Evolutionary conservation across 2,113 vertebrate species (phyloP).

Genomic region (Colistium nudipinnis): DNA sequence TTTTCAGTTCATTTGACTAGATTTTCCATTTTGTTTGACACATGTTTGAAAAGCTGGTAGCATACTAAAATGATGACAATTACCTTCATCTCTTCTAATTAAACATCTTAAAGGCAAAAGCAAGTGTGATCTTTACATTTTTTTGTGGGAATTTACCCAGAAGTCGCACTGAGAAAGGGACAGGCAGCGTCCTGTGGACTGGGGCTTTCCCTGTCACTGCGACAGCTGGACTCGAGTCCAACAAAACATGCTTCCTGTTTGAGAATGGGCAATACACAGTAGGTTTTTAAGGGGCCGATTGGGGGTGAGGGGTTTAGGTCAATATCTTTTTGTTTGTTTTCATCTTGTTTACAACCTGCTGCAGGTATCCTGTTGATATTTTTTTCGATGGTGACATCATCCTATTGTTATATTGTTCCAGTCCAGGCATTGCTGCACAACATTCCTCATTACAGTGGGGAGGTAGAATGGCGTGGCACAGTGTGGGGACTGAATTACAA

Average conservation of each 20-base stretch:
- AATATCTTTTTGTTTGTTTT: conserved; percentile 48
- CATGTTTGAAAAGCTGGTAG: background rate
- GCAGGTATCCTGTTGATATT: conserved; percentile 71
- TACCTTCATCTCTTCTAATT: conserved; percentile 12
- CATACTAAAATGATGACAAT: conserved; percentile 16
- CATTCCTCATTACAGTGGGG: conserved; percentile 6
- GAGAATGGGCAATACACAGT: conserved; percentile 49
- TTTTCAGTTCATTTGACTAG: background rate
- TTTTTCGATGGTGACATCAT: conserved; percentile 68
- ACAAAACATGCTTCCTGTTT: conserved; percentile 75
- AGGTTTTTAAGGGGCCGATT: conserved; percentile 42
- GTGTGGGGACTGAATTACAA: background rate
- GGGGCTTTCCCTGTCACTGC: conserved; percentile 64
- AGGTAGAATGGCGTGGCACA: background rate
- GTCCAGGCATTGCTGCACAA: conserved; percentile 26
- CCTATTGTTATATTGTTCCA: conserved; percentile 72
- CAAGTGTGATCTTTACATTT: background rate
- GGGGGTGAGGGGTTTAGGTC: background rate
- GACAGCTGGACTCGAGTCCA: conserved; percentile 67
- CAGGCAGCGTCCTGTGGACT: conserved; percentile 40
- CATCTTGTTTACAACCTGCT: conserved; percentile 63
- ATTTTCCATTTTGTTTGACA: background rate
- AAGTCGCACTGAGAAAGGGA: conserved; percentile 16
- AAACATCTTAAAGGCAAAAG: background rate
- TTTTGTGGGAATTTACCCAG: conserved; percentile 5